These are phyloP conservation scores for Corythoichthys intestinalis DNA, from an alignment of 2,113 vertebrate genomes.

Conservation along the genomic window DNA sequence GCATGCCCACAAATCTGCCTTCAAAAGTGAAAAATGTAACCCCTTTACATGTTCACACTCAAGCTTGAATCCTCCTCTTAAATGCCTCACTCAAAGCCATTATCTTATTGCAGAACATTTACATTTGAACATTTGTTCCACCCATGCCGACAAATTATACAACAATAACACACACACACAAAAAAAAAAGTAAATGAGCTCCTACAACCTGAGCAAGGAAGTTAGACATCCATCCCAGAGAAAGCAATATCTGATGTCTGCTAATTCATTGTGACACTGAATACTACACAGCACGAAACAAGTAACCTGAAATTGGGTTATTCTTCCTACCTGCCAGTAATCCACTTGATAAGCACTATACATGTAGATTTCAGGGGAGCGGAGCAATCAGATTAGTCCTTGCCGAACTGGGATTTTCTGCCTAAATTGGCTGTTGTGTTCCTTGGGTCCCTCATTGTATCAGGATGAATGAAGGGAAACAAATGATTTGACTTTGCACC, in stretches of 20 bases:
- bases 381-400: slow-evolving; percentile 74
- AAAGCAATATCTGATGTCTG: slow-evolving; percentile 56
- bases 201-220: slow-evolving; percentile 36
- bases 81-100: slow-evolving; percentile 34
- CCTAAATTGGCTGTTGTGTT: slow-evolving; percentile 69
- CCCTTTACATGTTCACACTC: neutral
- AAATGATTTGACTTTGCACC: slow-evolving; percentile 68
- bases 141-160: neutral
- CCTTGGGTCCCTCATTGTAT: slow-evolving; percentile 60
- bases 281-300: slow-evolving; percentile 75
- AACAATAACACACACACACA: neutral
- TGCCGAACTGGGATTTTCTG: slow-evolving; percentile 67
- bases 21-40: slow-evolving; percentile 9
- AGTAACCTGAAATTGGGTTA: slow-evolving; percentile 79
- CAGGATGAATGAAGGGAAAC: slow-evolving; percentile 66
- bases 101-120: slow-evolving; percentile 51
- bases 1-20: slow-evolving; percentile 1
- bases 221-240: slow-evolving; percentile 42
- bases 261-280: slow-evolving; percentile 74
- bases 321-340: slow-evolving; percentile 78
- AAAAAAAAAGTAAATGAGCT: slow-evolving; percentile 26
- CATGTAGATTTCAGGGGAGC: slow-evolving; percentile 76
- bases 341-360: slow-evolving; percentile 79
- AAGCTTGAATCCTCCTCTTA: slow-evolving; percentile 8
- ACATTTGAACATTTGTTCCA: slow-evolving; percentile 31